Evolutionary conservation across 2,888 invertebrate genomes (phyloP).

Genomic region (Horisme vitalbata): DNA sequence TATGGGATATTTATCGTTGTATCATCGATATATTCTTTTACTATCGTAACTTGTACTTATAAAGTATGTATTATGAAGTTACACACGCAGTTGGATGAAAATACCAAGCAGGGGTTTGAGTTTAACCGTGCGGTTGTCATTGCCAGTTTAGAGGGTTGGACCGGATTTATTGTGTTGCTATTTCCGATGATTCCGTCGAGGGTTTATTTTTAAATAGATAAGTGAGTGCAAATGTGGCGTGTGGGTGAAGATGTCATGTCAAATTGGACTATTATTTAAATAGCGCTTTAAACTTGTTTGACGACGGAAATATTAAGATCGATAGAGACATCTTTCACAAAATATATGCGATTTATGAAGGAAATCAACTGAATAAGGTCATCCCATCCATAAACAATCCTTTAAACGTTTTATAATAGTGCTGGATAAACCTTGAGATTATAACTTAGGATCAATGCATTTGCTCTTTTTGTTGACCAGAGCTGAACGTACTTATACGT

Average conservation of each 20-base stretch:
- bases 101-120: constrained; percentile 61
- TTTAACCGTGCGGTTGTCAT: constrained; percentile 59
- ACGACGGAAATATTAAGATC: neutral
- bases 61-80: constrained; percentile 68
- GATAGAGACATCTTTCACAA: neutral
- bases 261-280: constrained; percentile 3
- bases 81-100: constrained; percentile 72
- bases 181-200: constrained; percentile 40
- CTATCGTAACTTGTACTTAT: too few species aligned
- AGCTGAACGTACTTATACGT: too few species aligned
- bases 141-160: constrained; percentile 61
- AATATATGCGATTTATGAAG: too few species aligned
- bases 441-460: too few species aligned
- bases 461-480: too few species aligned
- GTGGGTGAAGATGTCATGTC: constrained; percentile 10
- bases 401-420: too few species aligned
- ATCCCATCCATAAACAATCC: too few species aligned
- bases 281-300: neutral
- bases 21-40: too few species aligned
- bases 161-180: constrained; percentile 50
- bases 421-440: too few species aligned
- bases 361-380: too few species aligned
- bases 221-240: constrained; percentile 9
- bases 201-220: constrained; percentile 22
- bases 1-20: too few species aligned